Evolutionary conservation across 2,888 invertebrate genomes (phyloP).

Genomic region (Tortricodes alternella): DNA sequence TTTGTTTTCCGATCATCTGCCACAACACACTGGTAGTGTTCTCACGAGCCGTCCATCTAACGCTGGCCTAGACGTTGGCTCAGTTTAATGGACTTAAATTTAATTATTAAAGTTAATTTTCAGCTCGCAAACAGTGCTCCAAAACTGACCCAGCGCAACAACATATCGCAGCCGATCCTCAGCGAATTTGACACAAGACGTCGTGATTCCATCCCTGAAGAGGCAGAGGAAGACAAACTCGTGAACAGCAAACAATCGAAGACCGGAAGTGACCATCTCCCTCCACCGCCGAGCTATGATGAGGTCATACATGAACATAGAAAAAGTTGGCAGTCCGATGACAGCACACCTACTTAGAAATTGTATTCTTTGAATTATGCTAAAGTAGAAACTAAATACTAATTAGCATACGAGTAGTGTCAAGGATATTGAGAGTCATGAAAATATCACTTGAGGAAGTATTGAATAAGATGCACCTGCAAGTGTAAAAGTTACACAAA

Average conservation of each 20-base stretch:
- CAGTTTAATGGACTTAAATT: no score
- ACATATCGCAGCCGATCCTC: slow-evolving; percentile 84
- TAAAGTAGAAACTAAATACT: no score
- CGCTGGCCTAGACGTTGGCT: no score
- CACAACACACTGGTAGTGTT: no score
- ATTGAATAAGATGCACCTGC: background rate
- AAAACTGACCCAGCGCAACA: slow-evolving; percentile 82
- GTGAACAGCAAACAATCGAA: slow-evolving; percentile 56
- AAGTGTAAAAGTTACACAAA: no score
- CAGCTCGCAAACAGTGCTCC: slow-evolving; percentile 85
- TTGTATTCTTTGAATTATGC: background rate
- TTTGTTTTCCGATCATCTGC: no score
- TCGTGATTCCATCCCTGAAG: slow-evolving; percentile 85
- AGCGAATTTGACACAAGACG: slow-evolving; percentile 82
- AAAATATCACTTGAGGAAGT: background rate
- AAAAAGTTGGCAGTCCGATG: slow-evolving; percentile 80
- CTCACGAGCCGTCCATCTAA: no score
- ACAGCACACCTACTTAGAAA: slow-evolving; percentile 71
- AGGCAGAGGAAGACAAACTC: slow-evolving; percentile 75
- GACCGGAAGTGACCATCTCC: slow-evolving; percentile 65
- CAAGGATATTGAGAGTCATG: background rate
- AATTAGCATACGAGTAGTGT: no score
- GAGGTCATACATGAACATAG: slow-evolving; percentile 70
- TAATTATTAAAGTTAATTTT: no score
- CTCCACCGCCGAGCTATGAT: slow-evolving; percentile 70